These are phyloP conservation scores for Neoniphon sammara DNA, from an alignment of 2,797 vertebrate species.

Conservation along the genomic window DNA sequence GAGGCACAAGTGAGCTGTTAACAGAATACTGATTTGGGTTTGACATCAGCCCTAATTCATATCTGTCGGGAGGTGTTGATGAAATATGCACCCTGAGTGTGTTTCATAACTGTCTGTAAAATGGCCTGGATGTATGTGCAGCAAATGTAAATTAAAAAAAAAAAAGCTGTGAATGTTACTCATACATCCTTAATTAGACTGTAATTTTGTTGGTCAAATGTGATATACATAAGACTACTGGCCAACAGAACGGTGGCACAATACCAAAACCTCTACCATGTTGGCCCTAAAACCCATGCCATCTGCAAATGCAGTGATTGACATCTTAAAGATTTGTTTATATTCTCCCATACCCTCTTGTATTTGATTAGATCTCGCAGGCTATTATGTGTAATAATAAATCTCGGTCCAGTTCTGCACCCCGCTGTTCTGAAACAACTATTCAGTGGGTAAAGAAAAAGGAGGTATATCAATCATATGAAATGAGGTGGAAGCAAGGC, in stretches of 20 bases:
- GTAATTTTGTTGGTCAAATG: constrained; percentile 25
- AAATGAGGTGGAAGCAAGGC: constrained; percentile 36
- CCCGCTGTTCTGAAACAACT: not conserved
- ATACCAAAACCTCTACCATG: constrained; percentile 12
- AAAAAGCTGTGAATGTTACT: constrained; percentile 20
- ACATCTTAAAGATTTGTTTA: constrained; percentile 7
- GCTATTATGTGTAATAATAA: not conserved
- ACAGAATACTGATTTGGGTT: constrained; percentile 80
- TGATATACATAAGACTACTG: not conserved
- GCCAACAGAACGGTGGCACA: not conserved
- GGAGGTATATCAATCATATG: constrained; percentile 11
- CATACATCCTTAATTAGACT: constrained; percentile 1
- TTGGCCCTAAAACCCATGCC: not conserved
- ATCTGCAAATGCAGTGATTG: not conserved
- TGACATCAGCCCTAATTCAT: constrained; percentile 70
- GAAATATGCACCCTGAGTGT: constrained; percentile 60
- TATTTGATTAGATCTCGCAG: not conserved
- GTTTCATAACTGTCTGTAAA: constrained; percentile 40
- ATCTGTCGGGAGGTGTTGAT: constrained; percentile 69
- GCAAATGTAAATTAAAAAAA: constrained; percentile 23
- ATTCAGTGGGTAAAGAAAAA: not conserved
- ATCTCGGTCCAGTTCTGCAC: not conserved
- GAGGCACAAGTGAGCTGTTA: constrained; percentile 80
- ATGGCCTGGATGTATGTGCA: constrained; percentile 19
- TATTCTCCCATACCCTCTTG: not conserved